Base-by-base conservation (phyloP, 2,888 invertebrate genomes). In the Schizaphis graminum region DNA sequence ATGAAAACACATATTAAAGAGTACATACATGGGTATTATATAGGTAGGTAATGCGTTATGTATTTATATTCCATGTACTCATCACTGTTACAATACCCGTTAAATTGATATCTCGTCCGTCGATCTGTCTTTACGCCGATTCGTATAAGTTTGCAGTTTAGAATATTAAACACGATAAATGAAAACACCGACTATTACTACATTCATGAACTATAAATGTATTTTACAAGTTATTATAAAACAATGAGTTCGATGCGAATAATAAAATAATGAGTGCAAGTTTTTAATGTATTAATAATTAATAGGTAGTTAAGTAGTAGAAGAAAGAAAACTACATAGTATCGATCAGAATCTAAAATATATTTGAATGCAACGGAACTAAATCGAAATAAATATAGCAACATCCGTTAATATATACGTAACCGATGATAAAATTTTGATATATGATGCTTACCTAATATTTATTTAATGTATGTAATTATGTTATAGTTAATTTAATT, bases 81-180 rank as follows among this genome's bases (percentile, higher is more conserved):
- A 4, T 67, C 67, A 13, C n/a, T n/a, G 16, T 67, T n/a, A 1
- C 1, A 67, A 67, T n/a, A 5, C 16, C 16, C n/a, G 13, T n/a
- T 67, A 67, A 67, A 67, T 67, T 67, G 16, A n/a, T 67, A 67
- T 67, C 13, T 67, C 16, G 16, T 13, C n/a, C 16, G 16, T 67
- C 16, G 53, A 53, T 3, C 5, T 67, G n/a, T 13, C 67, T 16
- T n/a, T 13, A 13, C 13, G 4, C 16, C n/a, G n/a, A n/a, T 28
- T 61, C 26, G 61, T 28, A 61, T n/a, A 67, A 16, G 5, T 67
- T n/a, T 16, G 67, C n/a, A 67, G n/a, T 67, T 67, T n/a, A 67
- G n/a, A 67, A 67, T 67, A 67, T n/a, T 67, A 67, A 67, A 67
- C 67, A n/a, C n/a, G n/a, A 67, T 67, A 67, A 67, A n/a, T n/a